A percentile compares a stretch with the other conserved stretches of the same genome.
Conservation (phyloP, 1,140 invertebrate species). For the Pemphigus obesinymphae region DNA sequence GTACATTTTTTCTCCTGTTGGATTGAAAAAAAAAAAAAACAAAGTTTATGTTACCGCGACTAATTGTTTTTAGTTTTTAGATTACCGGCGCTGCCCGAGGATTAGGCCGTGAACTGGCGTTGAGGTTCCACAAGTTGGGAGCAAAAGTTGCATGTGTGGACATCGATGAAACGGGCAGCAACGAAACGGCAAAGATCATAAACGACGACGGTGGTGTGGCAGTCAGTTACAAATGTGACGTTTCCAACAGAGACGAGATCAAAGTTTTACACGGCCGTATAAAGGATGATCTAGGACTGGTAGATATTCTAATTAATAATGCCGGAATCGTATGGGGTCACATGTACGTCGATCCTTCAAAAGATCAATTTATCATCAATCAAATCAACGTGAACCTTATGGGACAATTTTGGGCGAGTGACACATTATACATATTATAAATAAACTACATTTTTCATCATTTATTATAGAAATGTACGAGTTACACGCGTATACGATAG, state of each 20-base stretch:
- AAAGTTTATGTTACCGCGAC: too few species aligned
- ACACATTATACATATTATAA: too few species aligned
- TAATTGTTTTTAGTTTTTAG: too few species aligned
- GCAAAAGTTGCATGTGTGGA: conserved; percentile 65
- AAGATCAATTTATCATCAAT: conserved; percentile 45
- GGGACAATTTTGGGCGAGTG: conserved; percentile 48
- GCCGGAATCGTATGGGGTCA: conserved; percentile 47
- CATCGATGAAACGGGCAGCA: conserved; percentile 55
- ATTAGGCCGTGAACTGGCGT: conserved; percentile 63
- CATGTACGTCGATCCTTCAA: conserved; percentile 49
- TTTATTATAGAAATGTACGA: too few species aligned
- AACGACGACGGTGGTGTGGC: conserved; percentile 44
- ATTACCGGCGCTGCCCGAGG: conserved; percentile 66
- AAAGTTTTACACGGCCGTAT: conserved; percentile 43
- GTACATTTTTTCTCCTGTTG: too few species aligned
- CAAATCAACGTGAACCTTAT: conserved; percentile 47
- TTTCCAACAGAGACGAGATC: conserved; percentile 48
- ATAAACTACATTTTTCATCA: too few species aligned
- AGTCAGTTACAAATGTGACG: conserved; percentile 50
- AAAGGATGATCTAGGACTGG: conserved; percentile 42
- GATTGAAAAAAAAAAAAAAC: too few species aligned
- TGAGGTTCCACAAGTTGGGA: conserved; percentile 59
- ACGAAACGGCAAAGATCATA: conserved; percentile 53
- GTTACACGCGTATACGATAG: too few species aligned
- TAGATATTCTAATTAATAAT: conserved; percentile 49